Percentiles rank a stretch among this genome's conserved stretches.
These are phyloP conservation scores for Amorpha juglandis DNA, from an alignment of 2,888 invertebrate genomes.

Conservation along the genomic window DNA sequence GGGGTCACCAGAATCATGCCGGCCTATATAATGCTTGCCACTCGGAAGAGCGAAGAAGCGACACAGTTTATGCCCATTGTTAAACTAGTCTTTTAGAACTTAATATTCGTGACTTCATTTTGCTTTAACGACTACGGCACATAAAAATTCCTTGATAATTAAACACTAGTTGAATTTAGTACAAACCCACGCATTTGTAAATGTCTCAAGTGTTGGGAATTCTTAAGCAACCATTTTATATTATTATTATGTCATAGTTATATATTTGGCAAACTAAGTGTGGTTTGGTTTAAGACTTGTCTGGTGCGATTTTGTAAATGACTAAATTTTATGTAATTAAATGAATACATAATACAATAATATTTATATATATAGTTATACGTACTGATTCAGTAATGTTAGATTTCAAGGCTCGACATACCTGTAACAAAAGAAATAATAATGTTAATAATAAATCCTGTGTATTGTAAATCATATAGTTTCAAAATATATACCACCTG, in stretches of 20 bases:
- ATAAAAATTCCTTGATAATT: conserved; percentile 14
- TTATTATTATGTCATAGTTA: not conserved
- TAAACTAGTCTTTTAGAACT: not conserved
- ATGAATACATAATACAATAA: too few species aligned
- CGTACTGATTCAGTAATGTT: not conserved
- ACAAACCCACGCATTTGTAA: not conserved
- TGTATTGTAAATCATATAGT: too few species aligned
- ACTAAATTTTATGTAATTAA: not conserved
- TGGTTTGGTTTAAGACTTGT: not conserved
- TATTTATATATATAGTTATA: not conserved
- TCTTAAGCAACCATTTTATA: not conserved
- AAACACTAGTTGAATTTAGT: not conserved
- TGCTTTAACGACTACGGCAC: not conserved
- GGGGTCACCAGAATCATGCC: too few species aligned
- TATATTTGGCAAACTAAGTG: not conserved
- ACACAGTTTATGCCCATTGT: not conserved
- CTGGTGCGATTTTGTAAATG: not conserved
- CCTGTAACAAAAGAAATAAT: conserved; percentile 25
- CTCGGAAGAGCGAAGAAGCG: too few species aligned
- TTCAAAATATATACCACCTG: not conserved
- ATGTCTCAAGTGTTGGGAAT: not conserved
- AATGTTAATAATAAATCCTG: not conserved
- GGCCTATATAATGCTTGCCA: too few species aligned
- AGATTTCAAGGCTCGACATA: not conserved
- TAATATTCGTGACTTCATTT: not conserved